These are phyloP conservation scores for Eptesicus fuscus DNA, from an alignment of 2,113 vertebrate genomes.

Conservation along the genomic window DNA sequence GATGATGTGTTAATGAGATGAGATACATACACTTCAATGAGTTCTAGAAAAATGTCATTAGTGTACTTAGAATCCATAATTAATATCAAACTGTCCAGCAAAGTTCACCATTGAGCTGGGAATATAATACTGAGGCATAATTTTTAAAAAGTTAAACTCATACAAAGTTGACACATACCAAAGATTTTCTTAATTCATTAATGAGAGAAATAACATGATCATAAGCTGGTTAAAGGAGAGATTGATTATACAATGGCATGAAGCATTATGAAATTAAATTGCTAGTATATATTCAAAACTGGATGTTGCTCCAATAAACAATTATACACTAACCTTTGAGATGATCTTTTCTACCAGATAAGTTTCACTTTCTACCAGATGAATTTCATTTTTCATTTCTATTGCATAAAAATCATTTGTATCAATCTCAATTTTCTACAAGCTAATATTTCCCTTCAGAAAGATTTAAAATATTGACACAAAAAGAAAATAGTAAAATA, in stretches of 20 bases:
- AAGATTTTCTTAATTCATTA: neutral
- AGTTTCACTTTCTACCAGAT: neutral
- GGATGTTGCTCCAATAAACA: neutral
- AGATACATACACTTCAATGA: neutral
- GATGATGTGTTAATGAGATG: neutral
- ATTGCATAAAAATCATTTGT: neutral
- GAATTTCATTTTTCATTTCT: conserved; percentile 18
- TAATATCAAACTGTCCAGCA: neutral
- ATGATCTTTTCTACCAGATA: neutral
- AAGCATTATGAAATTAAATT: neutral
- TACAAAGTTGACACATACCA: neutral
- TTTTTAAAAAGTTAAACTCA: conserved; percentile 2
- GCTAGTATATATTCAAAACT: neutral
- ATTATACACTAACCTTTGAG: neutral
- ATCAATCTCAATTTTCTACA: neutral
- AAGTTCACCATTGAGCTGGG: neutral
- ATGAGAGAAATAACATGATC: neutral
- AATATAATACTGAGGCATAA: neutral
- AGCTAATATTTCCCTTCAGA: neutral
- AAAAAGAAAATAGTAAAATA: neutral
- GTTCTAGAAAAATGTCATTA: neutral
- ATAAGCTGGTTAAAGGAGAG: neutral
- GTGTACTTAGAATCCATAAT: neutral
- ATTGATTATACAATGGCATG: neutral
- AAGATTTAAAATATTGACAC: neutral